Percentiles rank a stretch among this genome's conserved stretches.
Evolutionary conservation across 2,797 vertebrate genomes (phyloP).

Genomic region (Brachyrhaphis roseni): DNA sequence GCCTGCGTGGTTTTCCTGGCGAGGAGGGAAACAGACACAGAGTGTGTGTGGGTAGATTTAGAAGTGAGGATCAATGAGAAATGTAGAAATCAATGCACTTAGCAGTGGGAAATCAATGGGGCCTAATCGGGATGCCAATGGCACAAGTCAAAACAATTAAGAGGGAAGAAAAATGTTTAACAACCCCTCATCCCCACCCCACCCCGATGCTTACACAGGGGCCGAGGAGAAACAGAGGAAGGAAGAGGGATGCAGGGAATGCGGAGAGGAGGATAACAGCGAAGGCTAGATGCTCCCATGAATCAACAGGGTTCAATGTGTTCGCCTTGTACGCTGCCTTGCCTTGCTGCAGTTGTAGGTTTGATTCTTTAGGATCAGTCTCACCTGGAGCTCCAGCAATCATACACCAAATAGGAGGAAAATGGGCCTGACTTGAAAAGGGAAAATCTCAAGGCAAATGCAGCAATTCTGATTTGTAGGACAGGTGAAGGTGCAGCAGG

Average conservation of each 20-base stretch:
- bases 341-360: conserved; percentile 7
- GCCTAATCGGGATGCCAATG: conserved; percentile 98
- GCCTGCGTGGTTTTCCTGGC: conserved; percentile 44
- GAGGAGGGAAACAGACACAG: conserved; percentile 55
- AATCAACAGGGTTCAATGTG: conserved; percentile 16
- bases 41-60: conserved; percentile 84
- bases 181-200: conserved; percentile 75
- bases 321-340: neutral
- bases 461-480: neutral
- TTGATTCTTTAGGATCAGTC: conserved; percentile 3
- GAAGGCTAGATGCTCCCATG: neutral
- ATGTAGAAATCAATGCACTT: conserved; percentile 98
- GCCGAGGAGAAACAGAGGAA: conserved; percentile 33
- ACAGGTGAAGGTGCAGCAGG: neutral
- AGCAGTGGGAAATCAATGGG: conserved; percentile 95
- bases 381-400: neutral
- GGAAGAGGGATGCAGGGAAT: conserved; percentile 20
- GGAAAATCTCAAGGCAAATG: neutral
- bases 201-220: conserved; percentile 80
- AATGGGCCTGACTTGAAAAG: neutral
- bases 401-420: neutral
- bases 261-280: conserved; percentile 13
- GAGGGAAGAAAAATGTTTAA: conserved; percentile 94
- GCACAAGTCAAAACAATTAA: conserved; percentile 99
- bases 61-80: conserved; percentile 95